phyloP scores from a whole-genome alignment of 2,888 invertebrate species.

The Pristionchus mayeri region DNA sequence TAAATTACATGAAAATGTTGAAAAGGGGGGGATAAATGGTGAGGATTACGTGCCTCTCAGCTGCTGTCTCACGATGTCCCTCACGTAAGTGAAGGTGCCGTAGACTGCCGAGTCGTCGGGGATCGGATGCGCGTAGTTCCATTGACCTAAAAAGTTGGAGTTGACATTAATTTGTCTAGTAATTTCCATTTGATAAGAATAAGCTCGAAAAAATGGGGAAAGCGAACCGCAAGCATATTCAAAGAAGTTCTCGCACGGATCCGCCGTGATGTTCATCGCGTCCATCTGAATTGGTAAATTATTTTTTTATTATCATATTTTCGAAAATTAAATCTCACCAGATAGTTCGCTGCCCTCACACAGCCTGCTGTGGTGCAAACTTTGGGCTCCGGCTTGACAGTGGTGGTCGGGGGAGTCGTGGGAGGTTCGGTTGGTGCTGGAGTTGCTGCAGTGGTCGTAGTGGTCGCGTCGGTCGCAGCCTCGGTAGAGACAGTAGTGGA shows the following conservation, averaged over 20 bases:
- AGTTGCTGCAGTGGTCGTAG: background rate
- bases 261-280: constrained; percentile 58
- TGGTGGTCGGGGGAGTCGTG: constrained; percentile 38
- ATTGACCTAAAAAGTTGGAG: constrained; percentile 49
- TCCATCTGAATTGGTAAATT: constrained; percentile 54
- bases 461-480: constrained; percentile 19
- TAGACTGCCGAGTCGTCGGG: constrained; percentile 60
- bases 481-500: background rate
- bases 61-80: constrained; percentile 56
- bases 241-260: constrained; percentile 71
- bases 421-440: constrained; percentile 5
- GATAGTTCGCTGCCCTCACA: constrained; percentile 68
- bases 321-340: constrained; percentile 55
- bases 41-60: constrained; percentile 52
- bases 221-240: constrained; percentile 65
- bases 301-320: background rate
- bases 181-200: too few species aligned
- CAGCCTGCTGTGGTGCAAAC: constrained; percentile 69
- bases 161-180: too few species aligned
- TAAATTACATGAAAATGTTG: too few species aligned
- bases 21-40: too few species aligned
- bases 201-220: too few species aligned
- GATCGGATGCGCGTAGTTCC: constrained; percentile 61
- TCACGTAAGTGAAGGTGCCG: constrained; percentile 58
- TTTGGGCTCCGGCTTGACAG: constrained; percentile 52